Evolutionary conservation across 2,113 vertebrate genomes (phyloP).

Genomic region (Albula glossodonta): DNA sequence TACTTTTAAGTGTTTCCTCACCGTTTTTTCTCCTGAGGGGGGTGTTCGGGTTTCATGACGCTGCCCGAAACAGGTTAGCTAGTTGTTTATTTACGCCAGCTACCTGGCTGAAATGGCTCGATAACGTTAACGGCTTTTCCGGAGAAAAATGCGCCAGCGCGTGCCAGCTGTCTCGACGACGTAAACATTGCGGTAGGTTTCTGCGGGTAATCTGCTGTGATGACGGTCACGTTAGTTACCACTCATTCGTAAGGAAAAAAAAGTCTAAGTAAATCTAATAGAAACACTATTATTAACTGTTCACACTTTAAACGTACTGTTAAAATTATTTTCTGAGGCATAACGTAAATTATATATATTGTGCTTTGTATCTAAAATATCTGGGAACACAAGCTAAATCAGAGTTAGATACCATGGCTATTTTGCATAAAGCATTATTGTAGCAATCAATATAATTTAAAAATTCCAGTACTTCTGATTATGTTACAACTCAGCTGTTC

Average conservation of each 20-base stretch:
- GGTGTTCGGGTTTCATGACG: not conserved
- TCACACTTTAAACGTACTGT: no score
- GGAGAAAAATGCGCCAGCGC: not conserved
- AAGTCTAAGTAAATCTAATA: no score
- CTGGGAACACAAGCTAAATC: no score
- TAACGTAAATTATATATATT: no score
- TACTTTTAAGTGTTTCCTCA: not conserved
- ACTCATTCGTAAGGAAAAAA: no score
- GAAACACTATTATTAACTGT: no score
- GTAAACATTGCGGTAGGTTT: not conserved
- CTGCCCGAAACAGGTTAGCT: not conserved
- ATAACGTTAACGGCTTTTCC: conserved; percentile 22
- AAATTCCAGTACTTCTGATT: not conserved
- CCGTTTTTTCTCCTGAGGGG: not conserved
- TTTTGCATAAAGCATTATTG: not conserved
- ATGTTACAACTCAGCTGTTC: not conserved
- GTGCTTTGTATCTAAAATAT: no score
- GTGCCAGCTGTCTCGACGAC: not conserved
- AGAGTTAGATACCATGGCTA: no score
- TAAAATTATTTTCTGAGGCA: no score
- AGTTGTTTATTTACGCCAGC: not conserved
- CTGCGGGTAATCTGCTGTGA: not conserved
- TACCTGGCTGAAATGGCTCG: not conserved
- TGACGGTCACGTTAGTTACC: no score
- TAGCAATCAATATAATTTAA: not conserved